phyloP scores from a whole-genome alignment of 2,888 invertebrate genomes.

The Nomada lathburiana region DNA sequence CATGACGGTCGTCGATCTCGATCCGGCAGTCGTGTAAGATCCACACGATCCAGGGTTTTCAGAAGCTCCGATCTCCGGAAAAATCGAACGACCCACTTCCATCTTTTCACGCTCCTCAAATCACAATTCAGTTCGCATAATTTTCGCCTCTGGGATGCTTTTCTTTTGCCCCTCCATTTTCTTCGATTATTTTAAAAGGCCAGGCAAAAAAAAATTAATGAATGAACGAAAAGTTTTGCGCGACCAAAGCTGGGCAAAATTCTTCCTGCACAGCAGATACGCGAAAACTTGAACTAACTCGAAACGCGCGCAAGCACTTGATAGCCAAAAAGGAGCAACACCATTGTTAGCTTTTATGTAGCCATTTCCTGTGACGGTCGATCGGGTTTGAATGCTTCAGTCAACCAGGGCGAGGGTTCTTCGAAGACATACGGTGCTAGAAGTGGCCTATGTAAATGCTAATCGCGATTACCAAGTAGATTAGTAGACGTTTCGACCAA shows the following conservation, averaged over 20 bases:
- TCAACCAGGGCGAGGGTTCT: constrained; percentile 47
- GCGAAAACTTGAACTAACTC: neutral
- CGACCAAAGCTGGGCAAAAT: too few relatives aligned
- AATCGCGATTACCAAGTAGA: constrained; percentile 55
- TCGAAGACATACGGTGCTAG: constrained; percentile 31
- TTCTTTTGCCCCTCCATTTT: neutral
- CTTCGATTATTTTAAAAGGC: neutral
- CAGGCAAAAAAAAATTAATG: neutral
- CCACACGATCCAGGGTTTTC: constrained; percentile 16
- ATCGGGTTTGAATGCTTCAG: constrained; percentile 52
- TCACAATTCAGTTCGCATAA: neutral
- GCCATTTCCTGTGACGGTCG: constrained; percentile 37
- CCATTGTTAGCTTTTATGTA: constrained; percentile 16
- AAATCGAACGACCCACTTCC: constrained; percentile 50
- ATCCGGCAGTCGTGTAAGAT: constrained; percentile 15
- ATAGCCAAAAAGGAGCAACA: neutral
- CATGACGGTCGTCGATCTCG: constrained; percentile 36
- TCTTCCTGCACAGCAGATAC: neutral
- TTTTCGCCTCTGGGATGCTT: neutral
- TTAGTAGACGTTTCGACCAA: constrained; percentile 42
- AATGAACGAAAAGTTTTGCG: too few relatives aligned
- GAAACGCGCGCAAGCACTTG: neutral
- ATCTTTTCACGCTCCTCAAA: constrained; percentile 5
- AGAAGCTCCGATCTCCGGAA: constrained; percentile 24
- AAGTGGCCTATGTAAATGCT: constrained; percentile 54